A percentile compares a stretch with the other conserved stretches of the same genome.
Conservation (phyloP, 2,797 vertebrate genomes). For the Parauchenoglanis ngamensis region DNA sequence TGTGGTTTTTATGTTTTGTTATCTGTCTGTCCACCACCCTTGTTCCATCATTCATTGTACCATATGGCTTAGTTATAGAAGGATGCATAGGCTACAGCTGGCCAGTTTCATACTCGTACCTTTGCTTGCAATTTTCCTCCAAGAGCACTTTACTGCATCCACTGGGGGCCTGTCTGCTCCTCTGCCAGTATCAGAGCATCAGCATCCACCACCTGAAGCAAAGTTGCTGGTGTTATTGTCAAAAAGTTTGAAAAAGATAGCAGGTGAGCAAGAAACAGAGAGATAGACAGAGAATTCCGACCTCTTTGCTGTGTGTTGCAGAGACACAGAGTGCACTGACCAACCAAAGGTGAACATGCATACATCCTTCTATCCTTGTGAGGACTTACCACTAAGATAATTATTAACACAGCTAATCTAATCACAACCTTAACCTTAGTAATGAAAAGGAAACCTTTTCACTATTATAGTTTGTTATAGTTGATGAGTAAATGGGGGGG, state of each 20-base stretch:
- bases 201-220: conserved; percentile 73
- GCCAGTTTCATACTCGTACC: conserved; percentile 63
- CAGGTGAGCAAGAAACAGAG: background rate
- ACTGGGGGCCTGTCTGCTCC: conserved; percentile 73
- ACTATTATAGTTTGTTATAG: background rate
- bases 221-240: conserved; percentile 13
- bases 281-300: background rate
- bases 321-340: background rate
- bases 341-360: background rate
- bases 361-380: background rate
- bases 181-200: conserved; percentile 76
- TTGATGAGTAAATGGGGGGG: no score
- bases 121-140: conserved; percentile 71
- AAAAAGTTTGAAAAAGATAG: conserved; percentile 6
- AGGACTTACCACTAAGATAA: background rate
- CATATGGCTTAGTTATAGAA: conserved; percentile 23
- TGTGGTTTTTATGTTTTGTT: conserved; percentile 9
- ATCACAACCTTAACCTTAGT: background rate
- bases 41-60: background rate
- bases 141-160: conserved; percentile 80
- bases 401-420: background rate
- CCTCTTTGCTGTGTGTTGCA: background rate
- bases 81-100: conserved; percentile 19
- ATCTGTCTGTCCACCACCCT: background rate
- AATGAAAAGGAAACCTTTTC: background rate